Evolutionary conservation across 92 coral and sea anemone genomes (phyloP).

Genomic region (Heteractis magnifica): DNA sequence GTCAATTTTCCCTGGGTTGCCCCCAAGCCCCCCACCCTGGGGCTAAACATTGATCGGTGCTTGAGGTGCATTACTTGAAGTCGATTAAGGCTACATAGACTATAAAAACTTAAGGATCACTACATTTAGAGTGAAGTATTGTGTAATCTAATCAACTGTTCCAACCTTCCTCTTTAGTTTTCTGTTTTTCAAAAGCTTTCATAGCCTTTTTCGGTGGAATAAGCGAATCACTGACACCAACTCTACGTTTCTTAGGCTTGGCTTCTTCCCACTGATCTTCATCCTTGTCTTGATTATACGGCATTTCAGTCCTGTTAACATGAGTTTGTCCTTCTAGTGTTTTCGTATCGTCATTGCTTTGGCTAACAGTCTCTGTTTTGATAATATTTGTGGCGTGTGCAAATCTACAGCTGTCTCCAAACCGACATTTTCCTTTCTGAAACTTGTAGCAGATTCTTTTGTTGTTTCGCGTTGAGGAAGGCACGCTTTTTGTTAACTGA

Average conservation of each 20-base stretch:
- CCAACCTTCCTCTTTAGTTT: not conserved
- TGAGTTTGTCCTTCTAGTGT: constrained; percentile 20
- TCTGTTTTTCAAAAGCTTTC: constrained; percentile 79
- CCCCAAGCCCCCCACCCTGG: too few species aligned
- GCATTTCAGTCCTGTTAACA: constrained; percentile 8
- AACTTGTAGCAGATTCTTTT: constrained; percentile 76
- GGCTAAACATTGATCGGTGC: too few species aligned
- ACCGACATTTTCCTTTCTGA: constrained; percentile 74
- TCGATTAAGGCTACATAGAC: not conserved
- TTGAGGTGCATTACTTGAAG: not conserved
- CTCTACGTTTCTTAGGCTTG: constrained; percentile 61
- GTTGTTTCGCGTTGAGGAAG: constrained; percentile 54
- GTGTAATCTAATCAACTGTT: not conserved
- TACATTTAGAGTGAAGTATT: not conserved
- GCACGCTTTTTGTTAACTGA: constrained; percentile 58
- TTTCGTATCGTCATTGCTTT: constrained; percentile 20
- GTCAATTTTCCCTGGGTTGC: too few species aligned
- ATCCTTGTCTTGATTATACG: constrained; percentile 48
- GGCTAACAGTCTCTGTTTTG: constrained; percentile 11
- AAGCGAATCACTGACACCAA: constrained; percentile 86
- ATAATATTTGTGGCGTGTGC: constrained; percentile 39
- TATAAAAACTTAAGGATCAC: too few species aligned
- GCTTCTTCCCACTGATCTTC: constrained; percentile 56
- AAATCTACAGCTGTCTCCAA: constrained; percentile 74
- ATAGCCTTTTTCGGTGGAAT: constrained; percentile 91